phyloP scores from a whole-genome alignment of 2,113 vertebrate genomes.

The Naja naja region DNA sequence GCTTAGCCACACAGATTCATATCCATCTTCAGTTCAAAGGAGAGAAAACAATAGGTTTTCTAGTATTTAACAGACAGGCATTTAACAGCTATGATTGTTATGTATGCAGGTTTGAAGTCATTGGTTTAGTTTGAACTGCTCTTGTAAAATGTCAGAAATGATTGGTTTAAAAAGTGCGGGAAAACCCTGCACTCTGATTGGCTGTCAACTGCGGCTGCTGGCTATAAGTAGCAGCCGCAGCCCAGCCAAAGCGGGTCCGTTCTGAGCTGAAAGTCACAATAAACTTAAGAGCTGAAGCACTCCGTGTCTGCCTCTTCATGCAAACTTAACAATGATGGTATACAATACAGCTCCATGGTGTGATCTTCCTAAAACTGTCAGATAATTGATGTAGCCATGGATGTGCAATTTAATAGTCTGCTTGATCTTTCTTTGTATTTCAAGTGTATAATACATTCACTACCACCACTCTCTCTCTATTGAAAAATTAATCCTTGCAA shows the following conservation, averaged over 20 bases:
- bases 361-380: neutral
- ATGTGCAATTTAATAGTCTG: constrained; percentile 53
- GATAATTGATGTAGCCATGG: neutral
- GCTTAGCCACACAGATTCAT: neutral
- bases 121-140: too few relatives aligned
- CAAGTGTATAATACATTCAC: constrained; percentile 51
- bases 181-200: too few relatives aligned
- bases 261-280: too few relatives aligned
- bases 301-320: too few relatives aligned
- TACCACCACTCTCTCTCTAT: constrained; percentile 50
- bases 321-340: too few relatives aligned
- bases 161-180: too few relatives aligned
- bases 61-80: neutral
- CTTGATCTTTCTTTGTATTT: constrained; percentile 40
- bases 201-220: too few relatives aligned
- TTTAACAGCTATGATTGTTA: neutral
- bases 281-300: too few relatives aligned
- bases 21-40: neutral
- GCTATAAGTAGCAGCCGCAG: too few relatives aligned
- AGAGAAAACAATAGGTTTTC: neutral
- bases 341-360: neutral
- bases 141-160: too few relatives aligned
- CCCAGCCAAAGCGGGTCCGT: too few relatives aligned
- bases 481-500: constrained; percentile 62
- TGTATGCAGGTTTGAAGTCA: too few relatives aligned